Conservation (phyloP, 2,113 vertebrate genomes). For the Equus quagga region DNA sequence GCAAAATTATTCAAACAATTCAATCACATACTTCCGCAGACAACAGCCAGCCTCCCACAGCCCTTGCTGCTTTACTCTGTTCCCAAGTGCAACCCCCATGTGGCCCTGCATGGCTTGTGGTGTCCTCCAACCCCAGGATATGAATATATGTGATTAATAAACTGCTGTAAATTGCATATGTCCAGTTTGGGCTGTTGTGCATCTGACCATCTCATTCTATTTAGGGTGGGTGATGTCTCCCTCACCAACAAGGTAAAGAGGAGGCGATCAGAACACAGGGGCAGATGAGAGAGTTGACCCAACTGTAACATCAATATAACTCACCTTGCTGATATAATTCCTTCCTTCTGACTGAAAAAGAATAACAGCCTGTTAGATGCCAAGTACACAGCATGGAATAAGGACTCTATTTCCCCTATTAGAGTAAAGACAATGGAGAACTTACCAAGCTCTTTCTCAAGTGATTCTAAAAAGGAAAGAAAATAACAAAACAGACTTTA, state of each 20-base stretch:
- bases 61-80: neutral
- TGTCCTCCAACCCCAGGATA: neutral
- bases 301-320: neutral
- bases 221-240: neutral
- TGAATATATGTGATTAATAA: neutral
- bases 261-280: neutral
- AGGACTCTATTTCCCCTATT: neutral
- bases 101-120: too few species aligned
- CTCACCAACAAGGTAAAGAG: neutral
- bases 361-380: neutral
- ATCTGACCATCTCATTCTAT: neutral
- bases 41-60: neutral
- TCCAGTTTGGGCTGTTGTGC: neutral
- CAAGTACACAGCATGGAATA: neutral
- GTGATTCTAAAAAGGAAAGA: slow-evolving; percentile 7
- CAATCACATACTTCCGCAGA: neutral
- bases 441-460: slow-evolving; percentile 37
- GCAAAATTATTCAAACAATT: neutral
- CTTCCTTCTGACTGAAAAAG: slow-evolving; percentile 31
- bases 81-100: neutral
- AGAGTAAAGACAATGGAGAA: neutral
- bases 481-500: slow-evolving; percentile 16
- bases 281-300: neutral
- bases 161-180: neutral
- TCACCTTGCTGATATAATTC: slow-evolving; percentile 13